Base-by-base conservation (phyloP, 2,888 invertebrate species). In the Melanostoma scalare region DNA sequence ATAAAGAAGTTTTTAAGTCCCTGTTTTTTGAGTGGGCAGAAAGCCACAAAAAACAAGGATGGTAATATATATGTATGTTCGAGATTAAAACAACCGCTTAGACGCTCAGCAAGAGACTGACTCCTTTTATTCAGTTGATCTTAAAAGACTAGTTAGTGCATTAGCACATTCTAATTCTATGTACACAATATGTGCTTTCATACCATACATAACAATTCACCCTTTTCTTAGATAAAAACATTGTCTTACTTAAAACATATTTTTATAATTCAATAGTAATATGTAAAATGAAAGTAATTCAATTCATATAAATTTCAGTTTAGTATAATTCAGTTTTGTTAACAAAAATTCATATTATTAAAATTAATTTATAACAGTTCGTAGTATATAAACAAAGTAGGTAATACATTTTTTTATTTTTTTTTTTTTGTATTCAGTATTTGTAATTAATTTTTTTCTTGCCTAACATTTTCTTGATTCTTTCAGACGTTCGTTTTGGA, bases 1-100 rank as follows among this genome's bases (percentile, higher is more conserved):
- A 20, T 20, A 20, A 20, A 20, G 20, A 20, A 20, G 1, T 20
- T 20, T 20, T 20, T 20, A 20, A 20, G 20, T 20, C 20, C 20
- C 20, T 20, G 20, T 20, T 20, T 20, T 20, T 20, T 20, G 20
- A 20, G 20, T 20, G 0, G 20, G 20, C 20, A 20, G 20, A 20
- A 20, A 20, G 0, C 20, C 20, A 20, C 20, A 1, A 20, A 20
- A 20, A 20, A 20, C 20, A 20, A 20, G 20, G 20, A 20, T n/a
- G n/a, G n/a, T n/a, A n/a, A n/a, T n/a, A n/a, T n/a, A 60, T 33
- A 60, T 10, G 44, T 53, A 71, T 48, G 67, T 60, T 88, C 4
- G 6, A 35, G 35, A 55, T 36, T 33, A 9, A 35, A 55, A 55
- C n/a, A 35, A 33, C 53, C 33, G n/a, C 36, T 31, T 40, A 36